A percentile compares a stretch with the other conserved stretches of the same genome.
Evolutionary conservation across 1,140 invertebrate species (phyloP).

Genomic region (Ephestia elutella): DNA sequence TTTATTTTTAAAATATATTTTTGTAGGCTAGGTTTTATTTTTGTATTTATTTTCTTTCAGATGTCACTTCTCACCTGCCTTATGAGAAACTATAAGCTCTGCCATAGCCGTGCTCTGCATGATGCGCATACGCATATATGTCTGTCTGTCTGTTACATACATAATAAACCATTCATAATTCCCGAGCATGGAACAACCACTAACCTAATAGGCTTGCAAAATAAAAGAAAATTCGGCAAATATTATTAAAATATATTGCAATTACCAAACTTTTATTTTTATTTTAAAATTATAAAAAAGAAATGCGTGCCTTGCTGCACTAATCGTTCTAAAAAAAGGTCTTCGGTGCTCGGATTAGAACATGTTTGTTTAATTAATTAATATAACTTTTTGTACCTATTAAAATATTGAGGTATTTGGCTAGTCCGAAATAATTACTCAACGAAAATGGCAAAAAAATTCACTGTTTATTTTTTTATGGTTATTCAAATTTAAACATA

Average conservation of each 20-base stretch:
- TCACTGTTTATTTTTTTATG: too few species aligned
- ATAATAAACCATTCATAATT: slow-evolving; percentile 27
- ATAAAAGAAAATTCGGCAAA: neutral
- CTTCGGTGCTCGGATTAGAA: slow-evolving; percentile 48
- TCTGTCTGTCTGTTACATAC: slow-evolving; percentile 44
- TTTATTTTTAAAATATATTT: neutral
- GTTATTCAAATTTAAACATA: neutral
- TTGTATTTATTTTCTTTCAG: slow-evolving; percentile 82
- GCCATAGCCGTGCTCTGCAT: slow-evolving; percentile 69
- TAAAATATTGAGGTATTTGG: slow-evolving; percentile 36
- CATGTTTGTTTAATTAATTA: slow-evolving; percentile 22
- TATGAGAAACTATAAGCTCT: slow-evolving; percentile 89
- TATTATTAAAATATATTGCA: neutral
- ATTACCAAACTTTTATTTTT: too few species aligned
- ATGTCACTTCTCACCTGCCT: slow-evolving; percentile 90
- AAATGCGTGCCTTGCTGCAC: slow-evolving; percentile 5
- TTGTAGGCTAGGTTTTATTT: slow-evolving; percentile 41
- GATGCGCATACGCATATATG: slow-evolving; percentile 65
- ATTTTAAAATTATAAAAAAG: neutral
- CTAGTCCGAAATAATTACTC: slow-evolving; percentile 43
- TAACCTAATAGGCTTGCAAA: slow-evolving; percentile 14
- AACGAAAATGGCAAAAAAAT: slow-evolving; percentile 12
- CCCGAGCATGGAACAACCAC: slow-evolving; percentile 42
- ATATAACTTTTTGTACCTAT: slow-evolving; percentile 25
- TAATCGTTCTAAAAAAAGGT: slow-evolving; percentile 12